Conservation (phyloP, 2,113 vertebrate species). For the Percopsis transmontana region DNA sequence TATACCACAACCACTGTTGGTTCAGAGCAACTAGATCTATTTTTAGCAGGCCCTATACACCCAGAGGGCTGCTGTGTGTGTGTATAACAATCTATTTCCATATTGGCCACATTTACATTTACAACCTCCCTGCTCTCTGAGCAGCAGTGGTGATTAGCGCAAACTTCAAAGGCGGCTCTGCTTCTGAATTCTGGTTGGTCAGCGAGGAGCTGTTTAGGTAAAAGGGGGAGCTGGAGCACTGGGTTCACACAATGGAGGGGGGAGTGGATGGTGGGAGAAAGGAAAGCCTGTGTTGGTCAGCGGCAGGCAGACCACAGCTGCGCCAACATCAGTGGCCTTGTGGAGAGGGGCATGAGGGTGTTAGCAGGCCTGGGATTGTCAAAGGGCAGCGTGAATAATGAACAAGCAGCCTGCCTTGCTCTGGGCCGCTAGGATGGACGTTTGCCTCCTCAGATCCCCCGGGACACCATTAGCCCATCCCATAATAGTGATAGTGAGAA, state of each 20-base stretch:
- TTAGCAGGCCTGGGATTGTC: slow-evolving; percentile 28
- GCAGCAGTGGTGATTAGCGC: slow-evolving; percentile 56
- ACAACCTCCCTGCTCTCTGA: slow-evolving; percentile 40
- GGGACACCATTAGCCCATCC: neutral
- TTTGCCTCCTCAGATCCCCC: neutral
- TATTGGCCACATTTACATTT: slow-evolving; percentile 63
- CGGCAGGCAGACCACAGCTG: neutral
- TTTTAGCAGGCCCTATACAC: slow-evolving; percentile 43
- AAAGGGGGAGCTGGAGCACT: slow-evolving; percentile 10
- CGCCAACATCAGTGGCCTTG: neutral
- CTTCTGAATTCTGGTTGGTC: slow-evolving; percentile 37
- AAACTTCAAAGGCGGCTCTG: slow-evolving; percentile 65
- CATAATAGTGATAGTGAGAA: neutral
- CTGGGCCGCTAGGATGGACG: neutral
- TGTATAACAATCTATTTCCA: slow-evolving; percentile 55
- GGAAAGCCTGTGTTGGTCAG: neutral
- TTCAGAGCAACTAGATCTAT: slow-evolving; percentile 31
- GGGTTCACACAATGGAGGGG: slow-evolving; percentile 1
- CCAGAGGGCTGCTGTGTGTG: slow-evolving; percentile 38
- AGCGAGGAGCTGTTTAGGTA: slow-evolving; percentile 30
- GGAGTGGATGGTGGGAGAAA: neutral
- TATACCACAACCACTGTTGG: slow-evolving; percentile 5
- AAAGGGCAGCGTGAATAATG: slow-evolving; percentile 21
- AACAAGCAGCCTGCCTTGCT: neutral
- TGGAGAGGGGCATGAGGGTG: neutral